A percentile compares a stretch with the other conserved stretches of the same genome.
phyloP scores from a whole-genome alignment of 2,113 vertebrate species.

The Dendrocopos noguchii region DNA sequence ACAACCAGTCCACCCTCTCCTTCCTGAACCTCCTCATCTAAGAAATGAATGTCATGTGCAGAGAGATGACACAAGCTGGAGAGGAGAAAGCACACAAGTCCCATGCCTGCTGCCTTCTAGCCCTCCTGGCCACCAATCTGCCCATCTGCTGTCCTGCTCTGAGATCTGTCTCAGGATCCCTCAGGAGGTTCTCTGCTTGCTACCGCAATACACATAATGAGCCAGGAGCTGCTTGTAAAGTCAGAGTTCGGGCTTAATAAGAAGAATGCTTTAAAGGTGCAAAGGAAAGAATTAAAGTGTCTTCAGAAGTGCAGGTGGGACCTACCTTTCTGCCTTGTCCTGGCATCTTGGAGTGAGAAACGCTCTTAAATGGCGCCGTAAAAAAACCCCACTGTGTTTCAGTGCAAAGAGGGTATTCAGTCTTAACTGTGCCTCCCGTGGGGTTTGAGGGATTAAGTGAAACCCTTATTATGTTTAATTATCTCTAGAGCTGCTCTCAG shows the following conservation, averaged over 20 bases:
- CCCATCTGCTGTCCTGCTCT: neutral
- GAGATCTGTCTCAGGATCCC: neutral
- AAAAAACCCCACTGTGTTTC: neutral
- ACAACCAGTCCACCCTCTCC: neutral
- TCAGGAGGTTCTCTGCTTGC: neutral
- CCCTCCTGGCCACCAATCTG: neutral
- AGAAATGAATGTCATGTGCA: accelerated
- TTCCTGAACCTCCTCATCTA: neutral
- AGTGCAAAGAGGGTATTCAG: constrained; percentile 46
- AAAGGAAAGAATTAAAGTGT: neutral
- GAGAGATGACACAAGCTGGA: neutral
- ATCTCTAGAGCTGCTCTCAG: constrained; percentile 64
- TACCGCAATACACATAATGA: neutral
- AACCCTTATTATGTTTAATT: constrained; percentile 75
- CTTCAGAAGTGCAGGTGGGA: neutral
- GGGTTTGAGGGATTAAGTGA: constrained; percentile 70
- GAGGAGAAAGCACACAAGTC: accelerated
- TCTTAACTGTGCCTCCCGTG: constrained; percentile 65
- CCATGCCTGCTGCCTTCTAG: neutral
- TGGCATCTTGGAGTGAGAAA: neutral
- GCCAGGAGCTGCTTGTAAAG: neutral
- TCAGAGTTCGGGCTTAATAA: neutral
- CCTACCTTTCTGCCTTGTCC: constrained; percentile 2
- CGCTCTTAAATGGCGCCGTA: neutral
- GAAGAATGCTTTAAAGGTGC: neutral